Evolutionary conservation across 2,797 vertebrate species (phyloP), one percentile per base, ranked within the genome.

Genomic region (Gymnoscopelus braueri): DNA sequence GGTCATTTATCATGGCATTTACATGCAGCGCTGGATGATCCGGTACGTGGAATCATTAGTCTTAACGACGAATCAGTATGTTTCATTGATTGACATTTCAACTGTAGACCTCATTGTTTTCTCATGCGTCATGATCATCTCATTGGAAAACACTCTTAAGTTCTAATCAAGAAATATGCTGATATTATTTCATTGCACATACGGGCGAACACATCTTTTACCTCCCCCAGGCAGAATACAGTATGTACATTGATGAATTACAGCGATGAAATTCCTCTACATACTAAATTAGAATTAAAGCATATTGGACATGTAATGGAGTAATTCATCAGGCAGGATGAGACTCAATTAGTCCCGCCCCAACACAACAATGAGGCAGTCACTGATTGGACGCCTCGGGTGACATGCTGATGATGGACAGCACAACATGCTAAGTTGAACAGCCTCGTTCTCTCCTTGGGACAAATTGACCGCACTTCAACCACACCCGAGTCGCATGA

Each of bases 341-440:
- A 51, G 29, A 15, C 35, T 60, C 49, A 32, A 62, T 12, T 3
- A 59, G 55, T 12, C 53, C 64, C 44, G 24, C 63, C 69, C 76
- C 69, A 51, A 54, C 6, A 9, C 9, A 7, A 70, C 84, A 84
- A 79, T 60, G 77, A 87, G 83, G 82, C 56, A 0, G 71, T 85
- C 85, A 87, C 84, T 91, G 87, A 92, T 91, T 88, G 90, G 89
- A 86, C 64, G 47, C 79, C 81, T 91, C 73, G 50, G 80, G 85
- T 87, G 89, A 89, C 82, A 79, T 52, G 79, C 64, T 81, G 85
- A 85, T 89, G 87, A 89, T 76, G 78, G 79, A 80, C 78, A 85
- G 67, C 44, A 57, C 57, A 49, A 76, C 89, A 92, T 89, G 90
- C 83, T 83, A 54, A 63, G 78, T 75, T 83, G 75, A 84, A 88